A percentile compares a stretch with the other conserved stretches of the same genome.
phyloP scores from a whole-genome alignment of 1,140 invertebrate species.

The Drosophila melanogaster region Release_6_plus_ISO1_MT NT_033777.3:29287501-29288000 shows the following conservation, averaged over 20 bases:
- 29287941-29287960: too few species aligned
- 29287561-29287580: conserved; percentile 65
- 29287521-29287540: conserved; percentile 83
- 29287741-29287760: conserved; percentile 77
- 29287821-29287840: conserved; percentile 29
- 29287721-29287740: conserved; percentile 45
- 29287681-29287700: conserved; percentile 21
- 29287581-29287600: conserved; percentile 29
- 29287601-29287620: conserved; percentile 15
- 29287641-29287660: conserved; percentile 56
- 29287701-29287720: conserved; percentile 18
- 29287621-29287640: conserved; percentile 7
- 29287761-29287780: conserved; percentile 80
- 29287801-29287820: conserved; percentile 24
- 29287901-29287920: too few species aligned
- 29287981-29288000: too few species aligned
- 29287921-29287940: too few species aligned
- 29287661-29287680: conserved; percentile 21
- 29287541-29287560: conserved; percentile 68
- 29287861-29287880: conserved; percentile 15
- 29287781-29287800: conserved; percentile 31
- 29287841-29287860: neutral
- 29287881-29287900: neutral
- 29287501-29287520: conserved; percentile 70
- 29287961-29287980: neutral